Evolutionary conservation across 2,888 invertebrate species (phyloP), one percentile per base, ranked within the genome.

Genomic region (Alentia gelatinosa): DNA sequence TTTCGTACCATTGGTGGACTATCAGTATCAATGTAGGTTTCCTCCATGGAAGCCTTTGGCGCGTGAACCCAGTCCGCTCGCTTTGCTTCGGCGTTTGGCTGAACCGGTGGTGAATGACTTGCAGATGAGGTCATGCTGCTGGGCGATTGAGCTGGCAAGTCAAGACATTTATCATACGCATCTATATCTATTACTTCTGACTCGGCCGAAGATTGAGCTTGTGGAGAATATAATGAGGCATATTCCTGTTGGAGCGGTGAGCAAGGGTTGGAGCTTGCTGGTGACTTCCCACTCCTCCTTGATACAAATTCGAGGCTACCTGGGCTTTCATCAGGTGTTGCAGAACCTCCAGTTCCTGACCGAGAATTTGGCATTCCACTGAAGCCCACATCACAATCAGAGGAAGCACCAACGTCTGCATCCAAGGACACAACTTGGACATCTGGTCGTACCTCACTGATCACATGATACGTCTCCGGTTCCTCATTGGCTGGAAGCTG

Each of bases 11-110:
- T 86, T 26, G 86, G 86, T 12, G 86, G 86, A 47, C 86, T 86
- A 35, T 86, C 86, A 12, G 42, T 86, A 33, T 86, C 86, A 30
- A 86, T 86, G 30, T 86, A 50, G 1, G 86, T 86, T 30, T 86
- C 86, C 30, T 86, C 86, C 86, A 86, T 86, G 5, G 86, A 86
- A n/a, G 86, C 86, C 30, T 86, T 86, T 0, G 86, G 86, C 9
- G 86, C 86, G n/a, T 86, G 42, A 4, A 86, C 86, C 86, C 86
- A 86, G 15, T 86, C 86, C 0, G 47, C 30, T 23, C 86, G 23
- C 42, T 50, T 86, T 1, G 50, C 1, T 26, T 86, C 86, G 30
- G 86, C 86, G 3, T 3, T 47, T 19, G n/a, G 15, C 35, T 75
- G 75, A 35, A 15, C 19, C 3, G n/a, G 75, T 75, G 79, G 79